These are phyloP conservation scores for Lepilemur ruficaudatus DNA, from an alignment of 2,797 vertebrate genomes.

Conservation along the genomic window DNA sequence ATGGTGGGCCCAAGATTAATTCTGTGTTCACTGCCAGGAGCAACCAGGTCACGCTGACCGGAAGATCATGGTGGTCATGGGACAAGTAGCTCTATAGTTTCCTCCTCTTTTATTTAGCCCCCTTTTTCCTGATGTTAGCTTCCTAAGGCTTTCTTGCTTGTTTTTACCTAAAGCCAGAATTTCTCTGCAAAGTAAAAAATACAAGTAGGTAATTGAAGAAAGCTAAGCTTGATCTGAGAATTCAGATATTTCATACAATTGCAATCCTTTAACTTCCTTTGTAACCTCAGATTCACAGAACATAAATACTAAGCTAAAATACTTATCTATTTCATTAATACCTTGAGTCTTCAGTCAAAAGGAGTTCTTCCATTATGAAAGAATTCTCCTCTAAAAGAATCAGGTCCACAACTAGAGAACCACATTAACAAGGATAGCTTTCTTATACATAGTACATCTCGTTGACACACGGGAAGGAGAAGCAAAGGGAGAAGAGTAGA, in stretches of 20 bases:
- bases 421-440: neutral
- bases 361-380: neutral
- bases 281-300: neutral
- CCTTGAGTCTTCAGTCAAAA: neutral
- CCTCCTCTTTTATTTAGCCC: neutral
- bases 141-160: neutral
- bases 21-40: neutral
- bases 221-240: neutral
- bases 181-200: neutral
- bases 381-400: neutral
- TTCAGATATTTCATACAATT: neutral
- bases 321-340: neutral
- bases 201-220: neutral
- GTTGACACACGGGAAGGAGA: neutral
- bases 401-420: neutral
- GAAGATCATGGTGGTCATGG: neutral
- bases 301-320: neutral
- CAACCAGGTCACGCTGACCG: too few relatives aligned
- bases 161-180: neutral
- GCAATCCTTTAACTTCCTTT: neutral
- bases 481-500: neutral
- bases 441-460: fast-evolving
- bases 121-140: neutral
- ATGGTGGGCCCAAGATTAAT: neutral
- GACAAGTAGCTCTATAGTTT: neutral